These are phyloP conservation scores for Yoshiicerus persimilis DNA, from an alignment of 1,140 invertebrate genomes.

Conservation along the genomic window DNA sequence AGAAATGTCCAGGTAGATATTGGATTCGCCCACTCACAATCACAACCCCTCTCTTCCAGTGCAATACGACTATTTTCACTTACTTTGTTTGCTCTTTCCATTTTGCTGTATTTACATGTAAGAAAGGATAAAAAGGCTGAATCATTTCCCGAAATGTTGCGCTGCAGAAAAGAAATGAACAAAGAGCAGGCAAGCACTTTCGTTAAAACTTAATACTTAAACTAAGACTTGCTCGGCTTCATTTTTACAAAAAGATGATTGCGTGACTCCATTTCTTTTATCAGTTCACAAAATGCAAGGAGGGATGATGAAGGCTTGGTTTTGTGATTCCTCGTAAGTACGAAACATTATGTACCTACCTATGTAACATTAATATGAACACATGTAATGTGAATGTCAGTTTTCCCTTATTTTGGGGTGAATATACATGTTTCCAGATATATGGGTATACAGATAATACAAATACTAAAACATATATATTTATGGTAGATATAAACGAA, in stretches of 20 bases:
- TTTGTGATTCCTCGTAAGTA: neutral
- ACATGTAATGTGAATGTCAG: neutral
- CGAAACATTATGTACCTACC: neutral
- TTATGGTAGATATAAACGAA: too few relatives aligned
- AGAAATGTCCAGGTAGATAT: neutral
- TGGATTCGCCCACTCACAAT: neutral
- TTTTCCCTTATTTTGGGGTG: neutral
- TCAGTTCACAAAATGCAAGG: neutral
- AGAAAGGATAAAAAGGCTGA: neutral
- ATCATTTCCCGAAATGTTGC: neutral
- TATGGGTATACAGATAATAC: too few relatives aligned
- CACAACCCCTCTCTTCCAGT: neutral
- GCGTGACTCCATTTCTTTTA: constrained; percentile 2
- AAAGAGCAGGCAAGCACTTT: neutral
- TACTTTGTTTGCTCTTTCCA: neutral
- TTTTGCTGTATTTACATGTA: neutral
- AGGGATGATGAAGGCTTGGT: neutral
- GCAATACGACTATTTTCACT: too few relatives aligned
- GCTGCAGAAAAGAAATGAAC: neutral
- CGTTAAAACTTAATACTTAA: neutral
- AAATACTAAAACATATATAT: too few relatives aligned
- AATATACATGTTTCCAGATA: neutral
- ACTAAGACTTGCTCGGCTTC: neutral
- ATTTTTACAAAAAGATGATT: constrained; percentile 2
- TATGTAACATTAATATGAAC: neutral